Base-by-base conservation (phyloP, 2,888 invertebrate genomes). In the Linnaemya vulpina region DNA sequence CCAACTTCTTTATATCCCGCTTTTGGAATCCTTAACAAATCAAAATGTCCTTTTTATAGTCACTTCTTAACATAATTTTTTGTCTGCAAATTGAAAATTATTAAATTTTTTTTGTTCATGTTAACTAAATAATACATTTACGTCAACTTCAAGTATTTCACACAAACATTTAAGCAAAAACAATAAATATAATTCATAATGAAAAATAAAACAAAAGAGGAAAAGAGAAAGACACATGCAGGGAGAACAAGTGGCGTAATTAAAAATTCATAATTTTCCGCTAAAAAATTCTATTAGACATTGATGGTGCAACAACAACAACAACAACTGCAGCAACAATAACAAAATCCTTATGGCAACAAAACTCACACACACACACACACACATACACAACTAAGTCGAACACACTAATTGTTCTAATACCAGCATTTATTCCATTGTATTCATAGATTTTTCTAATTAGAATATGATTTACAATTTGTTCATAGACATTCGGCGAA, bases 361-460 rank as follows among this genome's bases (percentile, higher is more conserved):
- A 83, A 70, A 74, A 68, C 30, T 74, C 62, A 51, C 35, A 71
- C n/a, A 67, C 74, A 79, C 68, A 78, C 43, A 58, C 40, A 71
- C 30, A 60, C 30, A 30, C 30, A 30, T 5, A 30, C 5, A 30
- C 68, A 79, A 74, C 65, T 13, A 15, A 60, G 55, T 60, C 49
- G 46, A 67, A 67, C 17, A 73, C 25, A 67, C 49, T 77, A 84
- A 81, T 70, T 60, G 55, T 62, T 40, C 68, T 78, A 82, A 79
- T 82, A 82, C 82, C 82, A 82, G 71, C 78, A 85, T 78, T 85
- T 82, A 46, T 60, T 70, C 71, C 74, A 85, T 80, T 82, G 82
- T 85, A 85, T 85, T 82, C 85, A 85, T 82, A 79, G 82, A 85
- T 85, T 85, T 82, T 82, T 82, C 85, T 85, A 85, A 85, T 85